Conservation (phyloP, 2,113 vertebrate genomes). For the Bungarus multicinctus region DNA sequence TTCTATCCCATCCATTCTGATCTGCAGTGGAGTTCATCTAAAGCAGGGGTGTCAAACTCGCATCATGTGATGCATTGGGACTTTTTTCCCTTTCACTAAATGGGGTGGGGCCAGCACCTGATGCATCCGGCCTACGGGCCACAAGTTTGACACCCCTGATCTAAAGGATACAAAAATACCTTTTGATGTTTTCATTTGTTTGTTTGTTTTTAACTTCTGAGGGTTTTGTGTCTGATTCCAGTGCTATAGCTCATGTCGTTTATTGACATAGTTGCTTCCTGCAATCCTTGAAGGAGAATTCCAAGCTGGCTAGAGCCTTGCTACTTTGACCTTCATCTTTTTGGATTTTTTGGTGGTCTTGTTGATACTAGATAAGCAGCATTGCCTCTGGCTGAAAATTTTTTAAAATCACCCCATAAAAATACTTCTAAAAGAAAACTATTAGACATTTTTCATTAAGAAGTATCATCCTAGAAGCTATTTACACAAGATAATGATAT, state of each 20-base stretch:
- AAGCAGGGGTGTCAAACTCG: too few species aligned
- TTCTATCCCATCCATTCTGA: neutral
- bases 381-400: neutral
- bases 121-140: too few species aligned
- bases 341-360: neutral
- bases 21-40: rapidly evolving
- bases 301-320: neutral
- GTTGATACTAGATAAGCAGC: neutral
- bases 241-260: neutral
- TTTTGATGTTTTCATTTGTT: conserved; percentile 13
- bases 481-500: neutral
- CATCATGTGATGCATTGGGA: too few species aligned
- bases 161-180: neutral
- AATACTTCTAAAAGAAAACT: neutral
- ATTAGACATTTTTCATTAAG: neutral
- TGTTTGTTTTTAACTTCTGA: neutral
- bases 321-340: neutral
- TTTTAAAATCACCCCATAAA: neutral
- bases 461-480: neutral
- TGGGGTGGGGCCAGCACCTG: too few species aligned
- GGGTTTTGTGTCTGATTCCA: neutral
- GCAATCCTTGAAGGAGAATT: neutral
- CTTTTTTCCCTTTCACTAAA: too few species aligned
- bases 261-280: neutral
- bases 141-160: neutral